These are phyloP conservation scores for Menura novaehollandiae DNA, from an alignment of 2,113 vertebrate genomes.

Conservation along the genomic window DNA sequence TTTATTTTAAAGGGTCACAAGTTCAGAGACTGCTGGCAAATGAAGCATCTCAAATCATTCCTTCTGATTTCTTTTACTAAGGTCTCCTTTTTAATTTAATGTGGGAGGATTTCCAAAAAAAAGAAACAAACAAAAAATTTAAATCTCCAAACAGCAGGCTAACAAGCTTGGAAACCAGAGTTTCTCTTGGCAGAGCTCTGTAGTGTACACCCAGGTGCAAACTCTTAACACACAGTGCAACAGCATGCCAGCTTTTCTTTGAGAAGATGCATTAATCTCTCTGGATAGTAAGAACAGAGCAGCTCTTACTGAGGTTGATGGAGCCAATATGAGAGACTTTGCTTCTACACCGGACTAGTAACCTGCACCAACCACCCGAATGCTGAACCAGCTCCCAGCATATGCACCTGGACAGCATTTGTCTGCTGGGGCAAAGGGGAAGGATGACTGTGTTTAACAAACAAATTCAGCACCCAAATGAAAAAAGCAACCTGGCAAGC, in stretches of 20 bases:
- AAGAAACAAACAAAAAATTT: neutral
- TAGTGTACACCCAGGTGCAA: slow-evolving; percentile 16
- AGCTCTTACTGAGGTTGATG: neutral
- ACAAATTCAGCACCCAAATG: neutral
- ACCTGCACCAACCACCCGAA: neutral
- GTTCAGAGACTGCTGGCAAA: slow-evolving; percentile 38
- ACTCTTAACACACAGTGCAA: neutral
- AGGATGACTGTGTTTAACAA: neutral
- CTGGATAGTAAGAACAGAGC: neutral
- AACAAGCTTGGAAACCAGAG: neutral
- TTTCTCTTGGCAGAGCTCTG: slow-evolving; percentile 38
- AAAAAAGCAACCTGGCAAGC: neutral
- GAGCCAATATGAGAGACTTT: neutral
- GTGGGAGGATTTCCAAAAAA: neutral
- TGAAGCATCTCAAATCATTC: slow-evolving; percentile 1
- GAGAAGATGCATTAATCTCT: neutral
- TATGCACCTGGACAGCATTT: neutral
- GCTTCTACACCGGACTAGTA: neutral
- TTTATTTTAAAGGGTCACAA: slow-evolving; percentile 37
- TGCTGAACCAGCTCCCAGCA: neutral
- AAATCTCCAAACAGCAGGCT: slow-evolving; percentile 16
- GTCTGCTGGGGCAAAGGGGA: neutral
- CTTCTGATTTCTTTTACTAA: neutral
- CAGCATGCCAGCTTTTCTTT: neutral
- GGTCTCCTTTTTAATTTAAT: slow-evolving; percentile 9